These are phyloP conservation scores for Tanypteryx hageni DNA, from an alignment of 2,888 invertebrate species.

Conservation along the genomic window DNA sequence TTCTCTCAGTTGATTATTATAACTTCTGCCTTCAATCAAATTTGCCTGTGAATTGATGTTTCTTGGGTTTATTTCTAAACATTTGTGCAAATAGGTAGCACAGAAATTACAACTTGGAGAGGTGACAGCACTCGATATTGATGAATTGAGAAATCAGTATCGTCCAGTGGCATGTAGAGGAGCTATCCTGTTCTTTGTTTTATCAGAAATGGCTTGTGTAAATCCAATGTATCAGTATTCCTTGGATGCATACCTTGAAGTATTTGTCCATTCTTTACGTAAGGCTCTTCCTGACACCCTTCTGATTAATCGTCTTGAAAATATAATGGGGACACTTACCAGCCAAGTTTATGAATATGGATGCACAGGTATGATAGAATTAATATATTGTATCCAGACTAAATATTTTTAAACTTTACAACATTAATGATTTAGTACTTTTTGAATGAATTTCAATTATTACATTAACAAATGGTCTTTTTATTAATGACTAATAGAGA, in stretches of 20 bases:
- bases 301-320: conserved; percentile 84
- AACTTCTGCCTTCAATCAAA: too few species aligned
- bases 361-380: conserved; percentile 81
- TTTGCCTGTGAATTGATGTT: neutral
- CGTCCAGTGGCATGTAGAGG: conserved; percentile 90
- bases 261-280: conserved; percentile 88
- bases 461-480: neutral
- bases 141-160: conserved; percentile 89
- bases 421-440: neutral
- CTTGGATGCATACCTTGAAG: conserved; percentile 88
- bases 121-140: conserved; percentile 88
- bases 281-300: conserved; percentile 90
- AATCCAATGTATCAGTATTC: conserved; percentile 97
- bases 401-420: conserved; percentile 4
- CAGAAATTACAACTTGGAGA: conserved; percentile 87
- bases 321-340: conserved; percentile 90
- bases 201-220: conserved; percentile 92
- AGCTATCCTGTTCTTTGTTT: conserved; percentile 92
- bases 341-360: conserved; percentile 94
- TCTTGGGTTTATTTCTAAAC: neutral
- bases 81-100: conserved; percentile 76
- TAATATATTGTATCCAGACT: neutral
- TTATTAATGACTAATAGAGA: too few species aligned
- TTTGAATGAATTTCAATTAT: neutral
- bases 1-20: too few species aligned